phyloP scores from a whole-genome alignment of 1,140 invertebrate species.

The Hyles euphorbiae region DNA sequence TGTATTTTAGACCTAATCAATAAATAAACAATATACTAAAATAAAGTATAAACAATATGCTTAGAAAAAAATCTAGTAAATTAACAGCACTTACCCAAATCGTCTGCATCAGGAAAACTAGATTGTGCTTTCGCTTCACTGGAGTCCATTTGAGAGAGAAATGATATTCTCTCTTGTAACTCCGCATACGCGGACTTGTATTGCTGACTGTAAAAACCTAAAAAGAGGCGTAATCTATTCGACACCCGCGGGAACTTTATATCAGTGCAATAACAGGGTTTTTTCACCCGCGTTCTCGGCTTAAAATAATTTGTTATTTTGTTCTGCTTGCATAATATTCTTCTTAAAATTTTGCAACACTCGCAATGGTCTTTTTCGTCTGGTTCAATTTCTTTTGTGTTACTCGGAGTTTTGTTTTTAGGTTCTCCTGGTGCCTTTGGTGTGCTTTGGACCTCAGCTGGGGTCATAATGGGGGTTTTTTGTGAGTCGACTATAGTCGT shows the following conservation, averaged over 20 bases:
- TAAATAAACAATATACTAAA: too few species aligned
- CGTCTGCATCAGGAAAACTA: conserved; percentile 13
- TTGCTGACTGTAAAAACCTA: conserved; percentile 34
- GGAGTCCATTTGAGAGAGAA: not conserved
- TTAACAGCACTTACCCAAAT: conserved; percentile 36
- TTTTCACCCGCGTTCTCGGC: conserved; percentile 9
- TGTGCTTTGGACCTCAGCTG: conserved; percentile 9
- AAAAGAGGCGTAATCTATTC: conserved; percentile 43
- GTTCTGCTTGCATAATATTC: conserved; percentile 36
- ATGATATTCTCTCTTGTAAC: not conserved
- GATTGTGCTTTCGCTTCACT: conserved; percentile 1
- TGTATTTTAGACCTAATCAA: too few species aligned
- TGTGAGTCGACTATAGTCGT: conserved; percentile 31
- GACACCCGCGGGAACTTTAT: conserved; percentile 37
- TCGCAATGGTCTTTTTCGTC: conserved; percentile 30
- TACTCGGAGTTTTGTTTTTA: conserved; percentile 1
- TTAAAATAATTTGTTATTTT: conserved; percentile 51
- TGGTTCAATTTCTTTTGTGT: not conserved
- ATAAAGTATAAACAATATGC: too few species aligned
- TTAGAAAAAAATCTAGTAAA: not conserved
- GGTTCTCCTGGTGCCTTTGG: conserved; percentile 8
- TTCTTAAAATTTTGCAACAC: conserved; percentile 45
- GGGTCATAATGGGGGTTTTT: conserved; percentile 20
- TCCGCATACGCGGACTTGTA: not conserved
- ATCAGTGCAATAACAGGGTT: conserved; percentile 31